Conservation (phyloP, 2,797 vertebrate genomes). For the Buceros bicornis region DNA sequence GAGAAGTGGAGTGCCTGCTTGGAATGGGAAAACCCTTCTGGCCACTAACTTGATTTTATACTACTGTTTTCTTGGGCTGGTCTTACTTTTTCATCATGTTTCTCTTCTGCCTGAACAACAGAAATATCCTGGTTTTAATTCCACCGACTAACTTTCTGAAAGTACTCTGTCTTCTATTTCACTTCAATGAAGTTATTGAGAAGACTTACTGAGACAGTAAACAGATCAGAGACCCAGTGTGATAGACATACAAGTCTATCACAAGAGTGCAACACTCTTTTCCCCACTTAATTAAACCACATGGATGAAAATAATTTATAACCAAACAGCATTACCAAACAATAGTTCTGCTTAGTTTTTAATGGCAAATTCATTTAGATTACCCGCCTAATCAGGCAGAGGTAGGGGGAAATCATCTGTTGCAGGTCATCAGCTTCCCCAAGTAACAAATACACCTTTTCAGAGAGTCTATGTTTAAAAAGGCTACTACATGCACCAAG, state of each 20-base stretch:
- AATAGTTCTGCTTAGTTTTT: background rate
- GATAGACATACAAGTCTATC: background rate
- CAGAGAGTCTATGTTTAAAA: background rate
- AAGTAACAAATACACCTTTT: background rate
- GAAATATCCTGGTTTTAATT: background rate
- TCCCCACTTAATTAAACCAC: background rate
- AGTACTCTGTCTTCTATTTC: background rate
- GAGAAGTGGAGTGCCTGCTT: fast-evolving
- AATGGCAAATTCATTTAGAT: background rate
- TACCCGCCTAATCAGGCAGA: background rate
- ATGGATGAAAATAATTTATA: background rate
- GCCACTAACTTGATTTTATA: background rate
- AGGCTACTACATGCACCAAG: background rate
- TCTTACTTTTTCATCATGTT: background rate
- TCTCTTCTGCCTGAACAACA: background rate
- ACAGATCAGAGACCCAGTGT: background rate
- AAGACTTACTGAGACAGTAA: background rate
- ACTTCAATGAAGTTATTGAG: background rate
- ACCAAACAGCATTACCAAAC: background rate
- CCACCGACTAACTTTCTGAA: background rate
- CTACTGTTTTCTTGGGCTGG: background rate
- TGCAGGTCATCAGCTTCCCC: background rate
- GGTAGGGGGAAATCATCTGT: background rate
- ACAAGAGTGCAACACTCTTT: background rate
- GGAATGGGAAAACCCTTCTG: background rate